These are phyloP conservation scores for Silurus lanzhouensis DNA, from an alignment of 2,797 vertebrate species.

Conservation along the genomic window DNA sequence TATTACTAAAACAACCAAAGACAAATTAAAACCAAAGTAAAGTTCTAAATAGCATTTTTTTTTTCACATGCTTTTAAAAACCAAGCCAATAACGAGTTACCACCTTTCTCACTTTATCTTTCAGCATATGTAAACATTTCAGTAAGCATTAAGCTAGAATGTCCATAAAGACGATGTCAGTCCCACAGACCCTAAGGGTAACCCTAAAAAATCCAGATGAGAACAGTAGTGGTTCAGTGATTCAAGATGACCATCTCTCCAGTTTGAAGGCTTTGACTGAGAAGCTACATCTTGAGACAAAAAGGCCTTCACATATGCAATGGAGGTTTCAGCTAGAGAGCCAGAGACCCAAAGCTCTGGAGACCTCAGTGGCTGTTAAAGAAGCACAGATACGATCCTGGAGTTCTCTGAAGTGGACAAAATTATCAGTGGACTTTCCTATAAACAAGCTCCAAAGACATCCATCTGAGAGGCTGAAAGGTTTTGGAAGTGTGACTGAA, in stretches of 20 bases:
- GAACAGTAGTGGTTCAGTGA: conserved; percentile 47
- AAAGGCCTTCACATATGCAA: conserved; percentile 88
- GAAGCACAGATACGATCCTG: conserved; percentile 43
- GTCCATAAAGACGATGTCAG: conserved; percentile 27
- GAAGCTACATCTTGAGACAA: conserved; percentile 89
- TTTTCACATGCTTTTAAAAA: background rate
- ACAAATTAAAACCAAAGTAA: background rate
- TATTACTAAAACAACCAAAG: background rate
- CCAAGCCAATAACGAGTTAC: background rate
- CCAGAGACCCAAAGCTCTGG: conserved; percentile 65
- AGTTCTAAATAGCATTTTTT: background rate
- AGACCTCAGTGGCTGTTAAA: conserved; percentile 51
- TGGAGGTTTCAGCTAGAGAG: conserved; percentile 88
- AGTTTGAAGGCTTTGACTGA: conserved; percentile 89
- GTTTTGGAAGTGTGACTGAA: conserved; percentile 83
- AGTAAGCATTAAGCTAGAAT: conserved; percentile 10
- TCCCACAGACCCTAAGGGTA: conserved; percentile 2
- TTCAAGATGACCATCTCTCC: conserved; percentile 84
- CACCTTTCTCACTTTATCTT: background rate
- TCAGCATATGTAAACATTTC: conserved; percentile 21
- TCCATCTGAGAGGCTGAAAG: conserved; percentile 71
- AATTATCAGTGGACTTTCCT: conserved; percentile 42
- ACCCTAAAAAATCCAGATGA: conserved; percentile 28
- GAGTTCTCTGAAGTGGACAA: conserved; percentile 53
- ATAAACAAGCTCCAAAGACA: conserved; percentile 59